These are phyloP conservation scores for Ephydatia muelleri DNA, from an alignment of 37 sponge, comb jelly and placozoan species.

Conservation along the genomic window DNA sequence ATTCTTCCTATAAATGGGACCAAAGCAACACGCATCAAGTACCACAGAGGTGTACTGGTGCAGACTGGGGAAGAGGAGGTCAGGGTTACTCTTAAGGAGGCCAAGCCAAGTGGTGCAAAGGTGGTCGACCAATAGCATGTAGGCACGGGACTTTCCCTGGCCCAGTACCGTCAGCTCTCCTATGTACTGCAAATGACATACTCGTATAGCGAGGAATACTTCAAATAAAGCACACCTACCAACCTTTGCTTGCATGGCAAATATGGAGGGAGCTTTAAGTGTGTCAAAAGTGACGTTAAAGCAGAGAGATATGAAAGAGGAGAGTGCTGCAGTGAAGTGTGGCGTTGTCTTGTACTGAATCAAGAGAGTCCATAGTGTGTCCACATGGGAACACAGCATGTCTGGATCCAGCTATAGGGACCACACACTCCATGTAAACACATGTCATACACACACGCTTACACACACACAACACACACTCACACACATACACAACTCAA, in stretches of 20 bases:
- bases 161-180: slow-evolving; percentile 42
- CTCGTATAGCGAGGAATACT: neutral
- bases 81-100: neutral
- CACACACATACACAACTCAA: no score
- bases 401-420: neutral
- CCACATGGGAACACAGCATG: neutral
- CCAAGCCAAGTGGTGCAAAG: slow-evolving; percentile 40
- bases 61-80: slow-evolving; percentile 19
- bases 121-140: slow-evolving; percentile 42
- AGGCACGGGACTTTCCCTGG: slow-evolving; percentile 32
- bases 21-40: slow-evolving; percentile 46
- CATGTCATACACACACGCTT: neutral
- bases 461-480: no score
- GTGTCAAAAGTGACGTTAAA: neutral
- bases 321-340: neutral
- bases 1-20: slow-evolving; percentile 63
- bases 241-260: slow-evolving; percentile 15
- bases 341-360: neutral
- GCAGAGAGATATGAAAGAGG: neutral
- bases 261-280: neutral
- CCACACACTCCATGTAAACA: neutral
- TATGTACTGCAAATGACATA: neutral
- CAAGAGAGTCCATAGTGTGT: neutral
- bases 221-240: neutral
- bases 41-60: slow-evolving; percentile 21